Conservation (phyloP, 2,113 vertebrate species). For the Chionis minor region DNA sequence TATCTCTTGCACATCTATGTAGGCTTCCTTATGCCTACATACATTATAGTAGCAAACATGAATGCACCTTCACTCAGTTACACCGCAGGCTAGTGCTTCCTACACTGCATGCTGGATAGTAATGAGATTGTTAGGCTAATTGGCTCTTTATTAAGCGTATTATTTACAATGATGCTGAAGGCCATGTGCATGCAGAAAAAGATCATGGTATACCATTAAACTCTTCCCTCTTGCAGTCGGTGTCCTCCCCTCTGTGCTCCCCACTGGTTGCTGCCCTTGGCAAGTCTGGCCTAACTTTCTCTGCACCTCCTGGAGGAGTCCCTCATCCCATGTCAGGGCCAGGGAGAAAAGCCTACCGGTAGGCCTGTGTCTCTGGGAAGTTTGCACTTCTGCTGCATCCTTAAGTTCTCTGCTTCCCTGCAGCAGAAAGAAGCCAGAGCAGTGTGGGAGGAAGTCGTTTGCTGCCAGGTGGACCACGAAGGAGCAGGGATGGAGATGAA, state of each 20-base stretch:
- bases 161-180: conserved; percentile 52
- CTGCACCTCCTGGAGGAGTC: neutral
- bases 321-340: neutral
- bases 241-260: neutral
- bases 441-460: conserved; percentile 30
- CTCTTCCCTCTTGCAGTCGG: neutral
- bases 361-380: neutral
- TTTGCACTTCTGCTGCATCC: neutral
- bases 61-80: neutral
- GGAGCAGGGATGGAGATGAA: conserved; percentile 55
- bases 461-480: neutral
- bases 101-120: neutral
- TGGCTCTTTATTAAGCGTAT: conserved; percentile 54
- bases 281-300: neutral
- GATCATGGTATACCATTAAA: neutral
- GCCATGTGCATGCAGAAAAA: neutral
- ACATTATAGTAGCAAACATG: neutral
- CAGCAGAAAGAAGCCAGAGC: neutral
- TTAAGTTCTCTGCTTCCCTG: neutral
- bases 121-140: conserved; percentile 37
- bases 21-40: neutral
- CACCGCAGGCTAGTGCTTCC: neutral
- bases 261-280: neutral
- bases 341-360: neutral
- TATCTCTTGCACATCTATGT: neutral